Percentiles rank a stretch among this genome's conserved stretches.
Conservation (phyloP, 53 echinoderm and acorn worm genomes). For the Holothuria leucospilota region DNA sequence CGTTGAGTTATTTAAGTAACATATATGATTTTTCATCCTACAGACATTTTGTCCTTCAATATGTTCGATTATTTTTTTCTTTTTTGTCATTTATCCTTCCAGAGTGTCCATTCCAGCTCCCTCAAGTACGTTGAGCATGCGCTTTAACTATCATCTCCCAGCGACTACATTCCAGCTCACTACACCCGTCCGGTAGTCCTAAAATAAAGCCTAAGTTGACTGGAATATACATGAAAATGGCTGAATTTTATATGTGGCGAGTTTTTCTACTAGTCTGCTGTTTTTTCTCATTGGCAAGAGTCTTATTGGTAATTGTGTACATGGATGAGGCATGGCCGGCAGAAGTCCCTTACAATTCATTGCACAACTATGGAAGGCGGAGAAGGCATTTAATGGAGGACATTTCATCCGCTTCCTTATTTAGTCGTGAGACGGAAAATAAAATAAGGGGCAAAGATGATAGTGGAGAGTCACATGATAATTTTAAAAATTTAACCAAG, state of each 20-base stretch:
- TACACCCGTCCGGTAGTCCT: too few species aligned
- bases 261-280: conserved; percentile 58
- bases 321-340: conserved; percentile 54
- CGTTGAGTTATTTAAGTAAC: too few species aligned
- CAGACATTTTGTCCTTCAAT: too few species aligned
- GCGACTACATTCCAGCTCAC: too few species aligned
- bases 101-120: too few species aligned
- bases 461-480: conserved; percentile 29
- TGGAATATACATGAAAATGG: conserved; percentile 38
- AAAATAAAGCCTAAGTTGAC: too few species aligned
- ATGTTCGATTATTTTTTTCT: too few species aligned
- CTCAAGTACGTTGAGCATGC: too few species aligned
- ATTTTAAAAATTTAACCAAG: conserved; percentile 30
- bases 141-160: too few species aligned
- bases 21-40: too few species aligned
- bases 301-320: conserved; percentile 66
- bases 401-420: not conserved
- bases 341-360: conserved; percentile 21
- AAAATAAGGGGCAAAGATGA: conserved; percentile 24
- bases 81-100: too few species aligned
- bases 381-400: conserved; percentile 10
- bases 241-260: conserved; percentile 32
- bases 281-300: conserved; percentile 52
- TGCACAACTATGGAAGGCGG: conserved; percentile 7
- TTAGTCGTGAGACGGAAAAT: conserved; percentile 1